Base-by-base conservation (phyloP, 30 jellyfish, hydroid and myxozoan species). In the Chrysaora quinquecirrha region DNA sequence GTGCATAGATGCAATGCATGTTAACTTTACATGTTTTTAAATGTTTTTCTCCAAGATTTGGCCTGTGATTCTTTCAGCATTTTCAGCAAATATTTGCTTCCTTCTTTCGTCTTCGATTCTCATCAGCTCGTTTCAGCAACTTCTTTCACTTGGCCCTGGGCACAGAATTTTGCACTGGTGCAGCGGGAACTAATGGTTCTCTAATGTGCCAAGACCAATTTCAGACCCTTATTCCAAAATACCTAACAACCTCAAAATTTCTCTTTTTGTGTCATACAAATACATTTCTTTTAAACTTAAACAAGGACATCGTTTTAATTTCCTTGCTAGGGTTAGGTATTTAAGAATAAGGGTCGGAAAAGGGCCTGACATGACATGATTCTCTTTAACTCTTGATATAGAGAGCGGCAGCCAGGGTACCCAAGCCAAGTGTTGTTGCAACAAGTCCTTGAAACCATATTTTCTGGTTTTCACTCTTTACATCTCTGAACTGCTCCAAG, bases 381-480 rank as follows among this genome's bases (percentile, higher is more conserved):
- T 16, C 35, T 49, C 3, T 14, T 75, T 75, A 93, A 85, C 98
- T 87, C 32, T 85, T 88, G 69, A 94, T 94, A 85, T 87, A 88
- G n/a, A 94, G 66, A 22, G 99, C 99, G 20, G 99, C 99, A 9
- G 99, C 99, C 49, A 94, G 35, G 1, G 99, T 94, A 3, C 99
- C 99, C 16, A 94, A 86, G 22, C 99, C 99, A 38, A 94, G 76
- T 0, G 99, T 94, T 28, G 99, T 93, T 3, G 99, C 99, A 76
- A 94, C 83, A 19, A 94, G 73, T 0, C 99, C 96, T 21, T 87
- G 99, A 76, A 78, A 88, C 99, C 99, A 94, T 35, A 76, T 21
- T 23, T 78, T 84, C 34, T 90, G 96, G 62, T 73, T 78, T 27
- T 90, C 97, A 33, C 68, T 89, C 62, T 84, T 72, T 7, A 48